Evolutionary conservation across 2,113 vertebrate genomes (phyloP).

Genomic region (Deroptyus accipitrinus): DNA sequence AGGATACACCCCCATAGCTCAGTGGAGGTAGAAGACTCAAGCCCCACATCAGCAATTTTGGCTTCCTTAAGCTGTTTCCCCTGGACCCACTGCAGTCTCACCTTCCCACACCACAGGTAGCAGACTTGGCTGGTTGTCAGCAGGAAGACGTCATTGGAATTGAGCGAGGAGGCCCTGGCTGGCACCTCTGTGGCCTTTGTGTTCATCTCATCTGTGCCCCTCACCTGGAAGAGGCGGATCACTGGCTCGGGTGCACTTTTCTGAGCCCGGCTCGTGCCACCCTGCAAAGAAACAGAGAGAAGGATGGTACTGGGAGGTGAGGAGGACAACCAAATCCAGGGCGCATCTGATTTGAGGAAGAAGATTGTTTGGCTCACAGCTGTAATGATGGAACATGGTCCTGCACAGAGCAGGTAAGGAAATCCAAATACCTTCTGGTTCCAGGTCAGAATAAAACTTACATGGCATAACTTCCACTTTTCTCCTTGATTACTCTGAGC

Average conservation of each 20-base stretch:
- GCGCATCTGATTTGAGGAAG: background rate
- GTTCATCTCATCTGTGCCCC: conserved; percentile 81
- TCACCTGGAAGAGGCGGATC: conserved; percentile 85
- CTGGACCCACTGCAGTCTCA: background rate
- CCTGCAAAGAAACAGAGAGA: conserved; percentile 61
- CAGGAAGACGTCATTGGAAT: conserved; percentile 87
- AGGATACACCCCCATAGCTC: background rate
- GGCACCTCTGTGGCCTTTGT: conserved; percentile 86
- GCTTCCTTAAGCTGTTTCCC: background rate
- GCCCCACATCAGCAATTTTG: fast-evolving
- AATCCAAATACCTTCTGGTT: background rate
- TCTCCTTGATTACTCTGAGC: background rate
- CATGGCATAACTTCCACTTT: background rate
- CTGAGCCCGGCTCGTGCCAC: conserved; percentile 79
- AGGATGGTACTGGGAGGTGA: background rate
- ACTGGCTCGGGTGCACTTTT: conserved; percentile 37
- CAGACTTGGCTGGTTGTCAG: conserved; percentile 74
- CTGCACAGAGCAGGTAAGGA: background rate
- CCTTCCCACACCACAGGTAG: conserved; percentile 93
- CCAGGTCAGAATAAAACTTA: background rate
- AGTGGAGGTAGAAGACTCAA: background rate
- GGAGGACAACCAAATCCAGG: background rate
- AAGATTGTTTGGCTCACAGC: background rate
- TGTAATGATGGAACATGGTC: fast-evolving
- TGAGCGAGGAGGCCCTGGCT: conserved; percentile 83